phyloP scores from a whole-genome alignment of 1,140 invertebrate genomes.

The Gryon sp. region DNA sequence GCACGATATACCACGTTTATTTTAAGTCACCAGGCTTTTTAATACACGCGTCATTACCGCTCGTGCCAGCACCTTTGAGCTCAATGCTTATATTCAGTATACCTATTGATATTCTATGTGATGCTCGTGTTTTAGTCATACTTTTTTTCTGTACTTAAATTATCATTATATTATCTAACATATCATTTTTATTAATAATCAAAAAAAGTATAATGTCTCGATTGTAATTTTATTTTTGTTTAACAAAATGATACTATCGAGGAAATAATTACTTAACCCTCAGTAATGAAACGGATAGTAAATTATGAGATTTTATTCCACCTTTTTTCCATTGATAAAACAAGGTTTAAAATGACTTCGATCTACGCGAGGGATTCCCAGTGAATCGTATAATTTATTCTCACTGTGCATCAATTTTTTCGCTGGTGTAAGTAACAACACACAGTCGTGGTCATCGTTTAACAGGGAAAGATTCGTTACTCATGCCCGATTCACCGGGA shows the following conservation, averaged over 20 bases:
- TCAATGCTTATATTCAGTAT: constrained; percentile 35
- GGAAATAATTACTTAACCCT: constrained; percentile 6
- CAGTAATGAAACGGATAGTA: constrained; percentile 9
- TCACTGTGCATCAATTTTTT: constrained; percentile 46
- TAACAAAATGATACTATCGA: too few relatives aligned
- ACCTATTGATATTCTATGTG: constrained; percentile 50
- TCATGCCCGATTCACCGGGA: constrained; percentile 54
- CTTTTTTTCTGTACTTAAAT: too few relatives aligned
- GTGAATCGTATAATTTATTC: constrained; percentile 60
- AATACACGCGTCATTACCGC: constrained; percentile 76
- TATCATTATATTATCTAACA: too few relatives aligned
- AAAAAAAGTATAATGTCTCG: too few relatives aligned
- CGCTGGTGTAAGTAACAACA: constrained; percentile 53
- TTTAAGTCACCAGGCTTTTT: constrained; percentile 74
- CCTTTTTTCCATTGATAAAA: constrained; percentile 47
- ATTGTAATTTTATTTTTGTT: too few relatives aligned
- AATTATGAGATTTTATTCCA: constrained; percentile 39
- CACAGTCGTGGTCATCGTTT: constrained; percentile 60
- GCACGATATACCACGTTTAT: constrained; percentile 70
- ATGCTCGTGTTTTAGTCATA: constrained; percentile 3
- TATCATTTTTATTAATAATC: too few relatives aligned
- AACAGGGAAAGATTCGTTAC: constrained; percentile 65
- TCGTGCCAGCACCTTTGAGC: constrained; percentile 53
- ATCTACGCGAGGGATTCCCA: constrained; percentile 57
- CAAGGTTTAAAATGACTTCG: constrained; percentile 51